Evolutionary conservation across 2,888 invertebrate species (phyloP), one percentile per base, ranked within the genome.

Genomic region (Antheraea assamensis): DNA sequence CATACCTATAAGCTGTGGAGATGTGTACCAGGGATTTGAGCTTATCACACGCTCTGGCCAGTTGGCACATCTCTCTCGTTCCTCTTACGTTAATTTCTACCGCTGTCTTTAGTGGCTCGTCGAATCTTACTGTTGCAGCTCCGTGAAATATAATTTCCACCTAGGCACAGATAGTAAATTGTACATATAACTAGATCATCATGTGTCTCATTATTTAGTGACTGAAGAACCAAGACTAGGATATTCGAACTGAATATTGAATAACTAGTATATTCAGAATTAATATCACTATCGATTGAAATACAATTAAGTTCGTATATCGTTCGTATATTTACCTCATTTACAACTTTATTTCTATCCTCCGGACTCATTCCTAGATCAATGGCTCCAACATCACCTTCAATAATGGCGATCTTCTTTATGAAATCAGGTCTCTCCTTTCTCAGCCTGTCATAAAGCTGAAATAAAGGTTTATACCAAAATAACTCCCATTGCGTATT

Each of bases 1-100:
- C 71, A 47, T 78, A 90, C 92, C 92, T 92, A 88, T 98, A 99
- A 0, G 98, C 97, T 0, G 99, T 99, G 0, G 98, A 98, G 0
- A 98, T 97, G 86, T 99, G 98, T 0, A 98, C 95, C 80, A 98
- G 95, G 0, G 96, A 95, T 87, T 93, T 90, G 42, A 94, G 77
- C 27, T 88, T 91, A 75, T 81, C 81, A 75, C 90, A 90, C 0
- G 84, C 79, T 3, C 86, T 79, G 0, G 92, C 94, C 7, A 95
- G 79, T 2, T 78, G 74, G 42, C 95, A 79, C 76, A 94, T 84
- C 74, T 95, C 94, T 71, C 88, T 80, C 0, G 93, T 89, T 0
- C 92, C 95, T 21, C 90, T 77, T 0, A 94, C 92, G 76, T 95
- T 95, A 73, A 93, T 92, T 47, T 85, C 81, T 0, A 98, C 98